Evolutionary conservation across 2,888 invertebrate species (phyloP), one percentile per base, ranked within the genome.

Genomic region (Xestia rhomboidea): DNA sequence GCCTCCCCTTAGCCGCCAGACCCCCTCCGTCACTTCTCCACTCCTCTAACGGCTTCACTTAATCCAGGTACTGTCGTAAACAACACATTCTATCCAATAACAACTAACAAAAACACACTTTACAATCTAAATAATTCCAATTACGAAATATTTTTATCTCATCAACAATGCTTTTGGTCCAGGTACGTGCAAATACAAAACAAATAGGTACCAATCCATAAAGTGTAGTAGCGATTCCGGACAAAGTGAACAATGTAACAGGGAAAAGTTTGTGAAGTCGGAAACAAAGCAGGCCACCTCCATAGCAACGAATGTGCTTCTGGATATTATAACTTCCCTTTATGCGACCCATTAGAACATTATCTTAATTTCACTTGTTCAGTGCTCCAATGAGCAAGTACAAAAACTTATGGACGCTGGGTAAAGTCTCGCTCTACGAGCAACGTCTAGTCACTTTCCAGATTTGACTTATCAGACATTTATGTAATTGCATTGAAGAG

Each of bases 261-360:
- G 90, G 91, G 93, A 92, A 93, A 94, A 95, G 93, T 94, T 95
- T 89, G 86, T 86, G 93, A 83, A 86, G 81, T 87, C 82, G 82
- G 88, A 94, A 94, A 95, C 94, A 94, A 95, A 94, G 90, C 94
- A 94, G 93, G 90, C 91, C 89, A 90, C 91, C 91, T 91, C 89
- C 87, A 88, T 89, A 89, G 90, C 91, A 92, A 92, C 92, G 89
- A 92, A 93, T 93, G 90, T 92, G 90, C 90, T 91, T 89, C 89
- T 89, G 89, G 91, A 91, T 91, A 91, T 91, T 91, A 91, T 92
- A 91, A 92, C 90, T 91, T 92, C 91, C 87, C 90, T 91, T 90
- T 90, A 90, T 89, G 87, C 86, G 77, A 87, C 84, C 89, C 89
- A 92, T 93, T 92, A 90, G 87, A 90, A 90, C 88, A 92, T 92